Percentiles rank a stretch among this genome's conserved stretches.
Conservation (phyloP, 1,140 invertebrate species). For the Drosophila triauraria region DNA sequence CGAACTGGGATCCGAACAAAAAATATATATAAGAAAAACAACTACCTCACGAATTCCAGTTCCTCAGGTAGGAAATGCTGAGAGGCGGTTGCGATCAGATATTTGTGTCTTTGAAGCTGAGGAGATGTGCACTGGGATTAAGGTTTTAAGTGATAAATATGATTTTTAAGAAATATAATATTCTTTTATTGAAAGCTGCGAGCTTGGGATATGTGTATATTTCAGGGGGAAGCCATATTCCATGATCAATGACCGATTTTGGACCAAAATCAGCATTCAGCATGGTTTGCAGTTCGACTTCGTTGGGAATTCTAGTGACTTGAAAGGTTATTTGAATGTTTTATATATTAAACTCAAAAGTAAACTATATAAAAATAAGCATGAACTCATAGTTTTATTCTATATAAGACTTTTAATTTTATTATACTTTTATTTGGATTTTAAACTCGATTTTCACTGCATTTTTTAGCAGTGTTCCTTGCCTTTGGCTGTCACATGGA, state of each 20-base stretch:
- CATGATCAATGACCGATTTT: no score
- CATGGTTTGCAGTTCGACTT: neutral
- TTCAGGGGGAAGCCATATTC: no score
- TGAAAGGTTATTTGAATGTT: no score
- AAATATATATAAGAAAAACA: conserved; percentile 12
- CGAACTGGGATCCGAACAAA: conserved; percentile 44
- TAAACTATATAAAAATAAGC: no score
- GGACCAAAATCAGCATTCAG: neutral
- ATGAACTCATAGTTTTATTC: neutral
- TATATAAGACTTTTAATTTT: neutral
- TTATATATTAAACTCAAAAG: neutral
- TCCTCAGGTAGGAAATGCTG: conserved; percentile 37
- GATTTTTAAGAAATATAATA: neutral
- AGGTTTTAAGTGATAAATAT: neutral
- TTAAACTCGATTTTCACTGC: neutral
- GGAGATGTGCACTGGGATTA: conserved; percentile 22
- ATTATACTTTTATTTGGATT: neutral
- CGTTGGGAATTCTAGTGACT: neutral
- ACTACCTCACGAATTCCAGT: conserved; percentile 44
- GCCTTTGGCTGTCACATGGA: conserved; percentile 20
- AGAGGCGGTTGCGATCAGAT: conserved; percentile 27
- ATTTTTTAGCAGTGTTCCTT: conserved; percentile 9
- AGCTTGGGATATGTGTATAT: neutral
- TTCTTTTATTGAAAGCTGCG: no score
- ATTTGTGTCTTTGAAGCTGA: conserved; percentile 25